Conservation (phyloP, 1,140 invertebrate species). For the Euura lappo region DNA sequence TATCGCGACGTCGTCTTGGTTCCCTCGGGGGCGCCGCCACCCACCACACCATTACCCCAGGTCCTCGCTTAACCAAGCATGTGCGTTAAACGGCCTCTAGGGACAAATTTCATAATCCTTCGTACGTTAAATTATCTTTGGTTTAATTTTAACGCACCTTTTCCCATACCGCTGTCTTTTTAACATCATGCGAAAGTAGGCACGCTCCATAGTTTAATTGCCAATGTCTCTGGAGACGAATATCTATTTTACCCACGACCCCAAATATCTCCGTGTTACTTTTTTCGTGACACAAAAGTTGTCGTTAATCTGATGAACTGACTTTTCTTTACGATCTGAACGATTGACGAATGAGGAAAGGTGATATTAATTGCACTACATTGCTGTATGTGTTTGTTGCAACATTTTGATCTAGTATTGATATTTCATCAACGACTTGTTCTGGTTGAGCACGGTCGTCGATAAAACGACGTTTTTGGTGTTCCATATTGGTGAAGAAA, state of each 20-base stretch:
- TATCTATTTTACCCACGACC: not conserved
- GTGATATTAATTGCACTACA: too few relatives aligned
- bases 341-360: too few relatives aligned
- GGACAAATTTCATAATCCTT: constrained; percentile 7
- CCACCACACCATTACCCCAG: constrained; percentile 2
- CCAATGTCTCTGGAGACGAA: not conserved
- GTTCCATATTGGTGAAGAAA: not conserved
- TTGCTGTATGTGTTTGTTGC: too few relatives aligned
- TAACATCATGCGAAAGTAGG: not conserved
- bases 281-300: too few relatives aligned
- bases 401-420: too few relatives aligned
- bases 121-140: not conserved
- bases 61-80: constrained; percentile 1
- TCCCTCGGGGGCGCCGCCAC: constrained; percentile 1
- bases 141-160: not conserved
- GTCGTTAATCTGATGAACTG: too few relatives aligned
- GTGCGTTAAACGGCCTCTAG: not conserved
- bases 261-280: too few relatives aligned
- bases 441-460: too few relatives aligned
- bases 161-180: not conserved
- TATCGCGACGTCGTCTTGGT: not conserved
- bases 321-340: too few relatives aligned
- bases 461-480: too few relatives aligned
- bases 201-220: not conserved
- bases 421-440: too few relatives aligned